Conservation (phyloP, 2,113 vertebrate species). For the Haemorhous mexicanus region DNA sequence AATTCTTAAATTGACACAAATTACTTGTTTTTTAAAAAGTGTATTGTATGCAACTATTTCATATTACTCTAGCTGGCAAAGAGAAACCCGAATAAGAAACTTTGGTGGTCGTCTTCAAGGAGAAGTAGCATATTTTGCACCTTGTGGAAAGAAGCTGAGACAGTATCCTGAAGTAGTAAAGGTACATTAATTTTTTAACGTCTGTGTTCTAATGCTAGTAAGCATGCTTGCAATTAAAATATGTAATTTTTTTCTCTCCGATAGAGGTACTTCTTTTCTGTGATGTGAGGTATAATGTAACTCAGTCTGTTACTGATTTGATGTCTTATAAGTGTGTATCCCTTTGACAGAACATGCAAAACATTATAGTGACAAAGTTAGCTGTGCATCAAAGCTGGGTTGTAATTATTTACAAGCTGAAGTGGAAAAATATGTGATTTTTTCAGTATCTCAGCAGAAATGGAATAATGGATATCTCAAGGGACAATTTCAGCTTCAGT, state of each 20-base stretch:
- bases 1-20: neutral
- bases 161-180: conserved; percentile 95
- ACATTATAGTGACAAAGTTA: conserved; percentile 65
- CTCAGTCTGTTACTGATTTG: conserved; percentile 49
- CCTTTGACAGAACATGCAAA: conserved; percentile 64
- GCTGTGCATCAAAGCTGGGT: conserved; percentile 74
- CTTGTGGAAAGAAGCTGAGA: conserved; percentile 93
- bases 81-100: conserved; percentile 89
- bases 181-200: conserved; percentile 70
- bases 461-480: conserved; percentile 94
- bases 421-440: conserved; percentile 88
- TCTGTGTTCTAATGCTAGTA: neutral
- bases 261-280: conserved; percentile 54
- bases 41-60: conserved; percentile 42
- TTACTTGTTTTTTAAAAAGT: neutral
- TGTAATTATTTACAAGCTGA: conserved; percentile 80
- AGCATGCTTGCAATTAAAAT: conserved; percentile 40
- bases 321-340: conserved; percentile 51
- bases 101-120: conserved; percentile 87
- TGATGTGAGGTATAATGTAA: conserved; percentile 44
- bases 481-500: conserved; percentile 98
- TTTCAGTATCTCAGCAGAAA: conserved; percentile 93
- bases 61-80: conserved; percentile 84
- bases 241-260: conserved; percentile 3
- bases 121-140: conserved; percentile 91